Conservation (phyloP, 2,797 vertebrate genomes). For the Poliocrania exsul region DNA sequence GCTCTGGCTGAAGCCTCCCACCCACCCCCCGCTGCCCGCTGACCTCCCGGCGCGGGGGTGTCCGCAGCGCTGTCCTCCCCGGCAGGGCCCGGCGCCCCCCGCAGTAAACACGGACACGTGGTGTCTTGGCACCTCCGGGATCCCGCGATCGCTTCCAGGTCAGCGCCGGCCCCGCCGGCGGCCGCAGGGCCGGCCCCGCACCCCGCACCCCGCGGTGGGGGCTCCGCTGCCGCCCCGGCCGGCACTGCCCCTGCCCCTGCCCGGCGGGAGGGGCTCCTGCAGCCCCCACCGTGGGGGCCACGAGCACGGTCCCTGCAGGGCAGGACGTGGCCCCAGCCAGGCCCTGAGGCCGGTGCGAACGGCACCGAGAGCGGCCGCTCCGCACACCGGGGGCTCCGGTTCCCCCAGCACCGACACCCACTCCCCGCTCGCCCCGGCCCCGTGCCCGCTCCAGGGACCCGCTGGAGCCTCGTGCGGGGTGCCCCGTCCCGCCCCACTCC, state of each 20-base stretch:
- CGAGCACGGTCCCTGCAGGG: background rate
- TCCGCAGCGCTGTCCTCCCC: background rate
- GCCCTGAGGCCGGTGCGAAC: background rate
- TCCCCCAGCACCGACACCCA: rapidly evolving
- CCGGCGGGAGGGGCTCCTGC: no score
- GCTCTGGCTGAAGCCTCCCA: background rate
- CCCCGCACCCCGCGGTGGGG: rapidly evolving
- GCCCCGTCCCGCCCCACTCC: background rate
- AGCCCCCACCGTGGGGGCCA: background rate
- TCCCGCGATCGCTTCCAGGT: slow-evolving; percentile 51
- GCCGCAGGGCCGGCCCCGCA: background rate
- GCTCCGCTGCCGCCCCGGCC: background rate
- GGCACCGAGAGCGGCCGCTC: background rate
- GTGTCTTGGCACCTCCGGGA: slow-evolving; percentile 43
- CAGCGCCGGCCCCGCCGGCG: background rate
- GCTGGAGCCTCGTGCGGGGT: rapidly evolving
- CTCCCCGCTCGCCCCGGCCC: background rate
- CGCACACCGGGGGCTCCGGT: background rate
- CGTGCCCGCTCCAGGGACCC: background rate
- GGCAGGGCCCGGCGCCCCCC: background rate
- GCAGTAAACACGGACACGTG: slow-evolving; percentile 48
- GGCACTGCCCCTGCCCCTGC: background rate
- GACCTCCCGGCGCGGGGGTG: background rate
- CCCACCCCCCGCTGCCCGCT: background rate
- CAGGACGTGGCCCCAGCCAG: background rate